phyloP scores from a whole-genome alignment of 2,797 vertebrate genomes.

The Rhadinocentrus ornatus region DNA sequence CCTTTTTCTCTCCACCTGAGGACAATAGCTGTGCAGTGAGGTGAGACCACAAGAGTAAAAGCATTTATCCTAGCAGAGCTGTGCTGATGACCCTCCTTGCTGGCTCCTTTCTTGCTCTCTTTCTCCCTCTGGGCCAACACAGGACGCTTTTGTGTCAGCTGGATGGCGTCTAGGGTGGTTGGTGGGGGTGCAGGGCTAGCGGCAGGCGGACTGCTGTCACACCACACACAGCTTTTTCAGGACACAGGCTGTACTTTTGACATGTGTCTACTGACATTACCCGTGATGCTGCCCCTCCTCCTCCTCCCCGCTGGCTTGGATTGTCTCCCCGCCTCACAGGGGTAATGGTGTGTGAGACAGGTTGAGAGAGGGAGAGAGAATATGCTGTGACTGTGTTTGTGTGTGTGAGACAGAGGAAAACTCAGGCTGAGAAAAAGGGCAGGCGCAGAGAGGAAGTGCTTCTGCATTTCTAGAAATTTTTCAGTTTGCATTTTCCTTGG shows the following conservation, averaged over 20 bases:
- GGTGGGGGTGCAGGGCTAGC: slow-evolving; percentile 29
- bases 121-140: slow-evolving; percentile 63
- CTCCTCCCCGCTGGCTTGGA: slow-evolving; percentile 52
- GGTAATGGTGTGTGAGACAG: slow-evolving; percentile 80
- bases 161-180: slow-evolving; percentile 37
- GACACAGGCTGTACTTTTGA: slow-evolving; percentile 78
- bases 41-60: slow-evolving; percentile 73
- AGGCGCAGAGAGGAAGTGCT: slow-evolving; percentile 27
- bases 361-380: slow-evolving; percentile 62
- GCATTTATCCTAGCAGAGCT: slow-evolving; percentile 75
- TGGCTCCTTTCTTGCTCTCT: slow-evolving; percentile 60
- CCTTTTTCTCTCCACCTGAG: slow-evolving; percentile 52
- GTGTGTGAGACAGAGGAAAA: slow-evolving; percentile 35
- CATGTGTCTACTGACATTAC: slow-evolving; percentile 82
- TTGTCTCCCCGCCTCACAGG: slow-evolving; percentile 77
- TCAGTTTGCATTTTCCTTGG: slow-evolving; percentile 15
- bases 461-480: slow-evolving; percentile 34
- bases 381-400: slow-evolving; percentile 42
- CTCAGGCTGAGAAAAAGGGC: slow-evolving; percentile 33
- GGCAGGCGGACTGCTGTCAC: slow-evolving; percentile 73
- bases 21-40: slow-evolving; percentile 74
- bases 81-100: slow-evolving; percentile 74
- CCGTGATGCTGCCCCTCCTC: slow-evolving; percentile 64
- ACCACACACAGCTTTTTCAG: slow-evolving; percentile 76
- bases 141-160: slow-evolving; percentile 70